phyloP scores from a whole-genome alignment of 1,140 invertebrate genomes.

The Bombus impatiens region DNA sequence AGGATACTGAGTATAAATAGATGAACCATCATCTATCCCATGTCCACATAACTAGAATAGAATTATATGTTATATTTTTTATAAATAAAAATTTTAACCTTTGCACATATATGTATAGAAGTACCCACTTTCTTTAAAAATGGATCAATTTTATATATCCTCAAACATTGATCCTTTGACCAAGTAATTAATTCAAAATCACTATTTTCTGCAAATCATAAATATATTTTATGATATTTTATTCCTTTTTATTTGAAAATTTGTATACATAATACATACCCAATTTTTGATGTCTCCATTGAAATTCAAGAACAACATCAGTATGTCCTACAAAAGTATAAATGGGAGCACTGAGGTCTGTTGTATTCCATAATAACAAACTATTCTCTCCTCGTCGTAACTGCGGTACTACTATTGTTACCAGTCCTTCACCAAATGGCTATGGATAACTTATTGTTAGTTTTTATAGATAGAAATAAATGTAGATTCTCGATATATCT shows the following conservation, averaged over 20 bases:
- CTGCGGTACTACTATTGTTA: slow-evolving; percentile 94
- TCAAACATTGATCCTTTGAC: slow-evolving; percentile 95
- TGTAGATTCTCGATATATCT: background rate
- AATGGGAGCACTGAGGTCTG: slow-evolving; percentile 87
- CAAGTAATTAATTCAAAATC: slow-evolving; percentile 96
- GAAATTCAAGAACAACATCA: slow-evolving; percentile 97
- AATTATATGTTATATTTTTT: slow-evolving; percentile 16
- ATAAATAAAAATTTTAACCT: background rate
- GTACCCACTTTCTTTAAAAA: slow-evolving; percentile 87
- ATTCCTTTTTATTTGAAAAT: background rate
- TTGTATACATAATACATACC: slow-evolving; percentile 67
- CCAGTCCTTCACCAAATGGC: slow-evolving; percentile 95
- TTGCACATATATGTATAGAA: background rate
- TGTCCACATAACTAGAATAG: slow-evolving; percentile 76
- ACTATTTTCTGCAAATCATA: slow-evolving; percentile 80
- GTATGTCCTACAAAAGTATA: slow-evolving; percentile 96
- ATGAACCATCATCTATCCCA: slow-evolving; percentile 77
- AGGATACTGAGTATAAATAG: slow-evolving; percentile 78
- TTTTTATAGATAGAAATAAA: background rate
- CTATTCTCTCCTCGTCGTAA: slow-evolving; percentile 91
- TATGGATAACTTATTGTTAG: slow-evolving; percentile 68
- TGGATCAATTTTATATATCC: slow-evolving; percentile 95
- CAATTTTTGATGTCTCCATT: slow-evolving; percentile 90
- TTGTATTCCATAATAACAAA: slow-evolving; percentile 91
- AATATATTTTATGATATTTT: slow-evolving; percentile 32